phyloP scores from a whole-genome alignment of 2,797 vertebrate species.

The Trematomus bernacchii region DNA sequence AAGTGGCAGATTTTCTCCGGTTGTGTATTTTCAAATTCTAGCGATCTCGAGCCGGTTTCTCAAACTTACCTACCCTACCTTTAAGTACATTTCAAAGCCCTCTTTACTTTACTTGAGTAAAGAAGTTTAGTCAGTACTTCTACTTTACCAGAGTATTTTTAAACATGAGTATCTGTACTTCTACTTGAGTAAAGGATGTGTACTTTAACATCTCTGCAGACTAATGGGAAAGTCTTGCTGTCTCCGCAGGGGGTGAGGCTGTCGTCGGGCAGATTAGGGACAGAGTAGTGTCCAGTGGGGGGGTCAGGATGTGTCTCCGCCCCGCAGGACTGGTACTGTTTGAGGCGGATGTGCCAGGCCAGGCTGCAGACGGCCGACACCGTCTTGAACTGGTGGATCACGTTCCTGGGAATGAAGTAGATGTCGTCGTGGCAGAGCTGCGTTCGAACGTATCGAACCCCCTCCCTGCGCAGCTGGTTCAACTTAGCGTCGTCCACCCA shows the following conservation, averaged over 20 bases:
- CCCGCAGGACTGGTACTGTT: constrained; percentile 89
- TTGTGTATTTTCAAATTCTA: too few species aligned
- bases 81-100: too few species aligned
- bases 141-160: too few species aligned
- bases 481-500: constrained; percentile 98
- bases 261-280: constrained; percentile 78
- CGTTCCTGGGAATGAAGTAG: constrained; percentile 99
- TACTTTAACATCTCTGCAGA: too few species aligned
- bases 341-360: constrained; percentile 98
- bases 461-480: constrained; percentile 97
- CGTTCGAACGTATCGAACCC: constrained; percentile 92
- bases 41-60: too few species aligned
- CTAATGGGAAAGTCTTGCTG: constrained; percentile 67
- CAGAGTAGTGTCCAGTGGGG: constrained; percentile 71
- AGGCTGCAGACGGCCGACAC: constrained; percentile 99
- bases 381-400: constrained; percentile 99
- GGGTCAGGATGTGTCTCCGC: constrained; percentile 65
- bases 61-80: too few species aligned
- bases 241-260: constrained; percentile 82
- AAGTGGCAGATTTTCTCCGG: too few species aligned
- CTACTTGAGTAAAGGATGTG: too few species aligned
- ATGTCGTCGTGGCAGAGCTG: constrained; percentile 98
- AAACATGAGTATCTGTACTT: too few species aligned
- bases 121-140: too few species aligned
- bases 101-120: too few species aligned